Evolutionary conservation across 2,113 vertebrate species (phyloP), one percentile per base, ranked within the genome.

Genomic region (Antidorcas marsupialis): DNA sequence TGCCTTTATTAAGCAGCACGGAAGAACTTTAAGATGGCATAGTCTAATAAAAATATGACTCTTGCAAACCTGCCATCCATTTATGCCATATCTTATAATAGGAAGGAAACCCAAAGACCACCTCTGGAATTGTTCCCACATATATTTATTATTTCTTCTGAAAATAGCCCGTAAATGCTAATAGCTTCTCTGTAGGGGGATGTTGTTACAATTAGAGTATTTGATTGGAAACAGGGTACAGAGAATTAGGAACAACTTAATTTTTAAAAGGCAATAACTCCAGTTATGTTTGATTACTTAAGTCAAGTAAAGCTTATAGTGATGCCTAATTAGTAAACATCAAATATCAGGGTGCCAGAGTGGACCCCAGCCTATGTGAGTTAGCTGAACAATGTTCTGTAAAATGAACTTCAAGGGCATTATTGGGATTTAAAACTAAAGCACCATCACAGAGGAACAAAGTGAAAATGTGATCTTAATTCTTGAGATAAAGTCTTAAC

Each of bases 91-190:
- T 87, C 64, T 96, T 94, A 62, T 39, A 92, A 93, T 11, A 92
- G 45, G 27, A 92, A 91, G n/a, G 62, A 79, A 97, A 67, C 25
- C 25, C 33, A 95, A 96, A 95, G 25, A 50, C n/a, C 1, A 79
- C 11, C 5, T 60, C 92, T 94, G n/a, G 57, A 96, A 86, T 50
- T 95, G 19, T 82, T 62, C n/a, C 30, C 16, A 91, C 19, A 64
- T 91, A 52, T 90, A 52, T 81, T 94, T 95, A 91, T 62, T 95
- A 86, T 93, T 97, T 96, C 81, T 97, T 85, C 74, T 95, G 95
- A 95, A 95, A 90, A 86, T 71, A 86, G 47, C 21, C n/a, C 9
- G 83, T 74, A 92, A 95, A 85, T 91, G 86, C 36, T 97, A 97
- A 87, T 59, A 89, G 67, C 15, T 23, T 92, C 79, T 95, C 94